Evolutionary conservation across 2,113 vertebrate genomes (phyloP).

Genomic region (Eulacestoma nigropectus): DNA sequence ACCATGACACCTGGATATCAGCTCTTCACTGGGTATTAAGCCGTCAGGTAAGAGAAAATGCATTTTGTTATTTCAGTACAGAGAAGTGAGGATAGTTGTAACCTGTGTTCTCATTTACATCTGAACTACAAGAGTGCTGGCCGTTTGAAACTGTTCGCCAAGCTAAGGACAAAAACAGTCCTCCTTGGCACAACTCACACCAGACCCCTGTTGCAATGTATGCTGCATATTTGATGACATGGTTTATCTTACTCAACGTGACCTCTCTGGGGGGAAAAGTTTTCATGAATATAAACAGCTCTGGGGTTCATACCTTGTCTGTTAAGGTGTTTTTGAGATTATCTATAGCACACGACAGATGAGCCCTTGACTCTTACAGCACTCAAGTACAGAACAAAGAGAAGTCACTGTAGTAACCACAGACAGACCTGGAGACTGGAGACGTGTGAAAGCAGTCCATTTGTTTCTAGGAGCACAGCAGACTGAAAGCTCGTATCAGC

Average conservation of each 20-base stretch:
- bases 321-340: constrained; percentile 62
- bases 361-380: constrained; percentile 56
- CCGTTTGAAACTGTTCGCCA: neutral
- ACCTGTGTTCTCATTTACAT: constrained; percentile 27
- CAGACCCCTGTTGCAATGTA: constrained; percentile 2
- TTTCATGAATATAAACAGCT: constrained; percentile 66
- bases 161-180: constrained; percentile 11
- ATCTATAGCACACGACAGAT: constrained; percentile 60
- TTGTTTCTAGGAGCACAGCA: constrained; percentile 38
- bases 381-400: constrained; percentile 44
- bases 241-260: constrained; percentile 51
- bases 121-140: neutral
- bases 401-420: constrained; percentile 45
- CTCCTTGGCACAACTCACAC: neutral
- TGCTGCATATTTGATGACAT: constrained; percentile 44
- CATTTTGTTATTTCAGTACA: constrained; percentile 20
- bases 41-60: neutral
- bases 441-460: constrained; percentile 42
- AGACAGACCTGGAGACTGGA: constrained; percentile 15
- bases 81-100: constrained; percentile 3
- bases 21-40: neutral
- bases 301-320: constrained; percentile 42
- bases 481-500: constrained; percentile 33
- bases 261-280: constrained; percentile 27
- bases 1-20: neutral